phyloP scores from a whole-genome alignment of 1,140 invertebrate genomes.

The Macrobrachium nipponense region DNA sequence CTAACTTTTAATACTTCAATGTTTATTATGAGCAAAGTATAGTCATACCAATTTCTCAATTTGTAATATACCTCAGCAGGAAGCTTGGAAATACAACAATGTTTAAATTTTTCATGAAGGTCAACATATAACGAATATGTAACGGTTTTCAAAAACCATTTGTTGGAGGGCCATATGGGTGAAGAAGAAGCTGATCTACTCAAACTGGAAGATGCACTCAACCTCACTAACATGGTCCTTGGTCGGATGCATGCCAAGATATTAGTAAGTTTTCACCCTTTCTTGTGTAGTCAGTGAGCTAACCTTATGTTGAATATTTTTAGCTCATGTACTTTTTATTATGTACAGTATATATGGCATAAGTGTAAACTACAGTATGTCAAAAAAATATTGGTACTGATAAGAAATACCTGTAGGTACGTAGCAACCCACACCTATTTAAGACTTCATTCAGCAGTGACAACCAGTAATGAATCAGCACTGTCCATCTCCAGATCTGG shows the following conservation, averaged over 20 bases:
- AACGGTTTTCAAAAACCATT: conserved; percentile 78
- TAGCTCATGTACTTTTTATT: background rate
- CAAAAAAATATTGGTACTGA: too few species aligned
- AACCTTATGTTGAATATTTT: background rate
- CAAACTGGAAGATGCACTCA: conserved; percentile 80
- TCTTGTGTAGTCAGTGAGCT: conserved; percentile 61
- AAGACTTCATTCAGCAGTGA: too few species aligned
- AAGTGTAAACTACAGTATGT: too few species aligned
- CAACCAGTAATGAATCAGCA: too few species aligned
- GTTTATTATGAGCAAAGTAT: too few species aligned
- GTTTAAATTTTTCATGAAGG: conserved; percentile 67
- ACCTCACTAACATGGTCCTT: conserved; percentile 81
- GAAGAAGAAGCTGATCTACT: conserved; percentile 80
- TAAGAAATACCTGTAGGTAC: too few species aligned
- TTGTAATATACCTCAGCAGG: too few species aligned
- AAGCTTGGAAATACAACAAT: background rate
- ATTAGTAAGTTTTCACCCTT: conserved; percentile 71
- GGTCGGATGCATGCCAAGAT: conserved; percentile 84
- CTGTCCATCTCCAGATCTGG: too few species aligned
- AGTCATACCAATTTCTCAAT: too few species aligned
- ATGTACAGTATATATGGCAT: too few species aligned
- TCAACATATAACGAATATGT: conserved; percentile 80
- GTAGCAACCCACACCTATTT: too few species aligned
- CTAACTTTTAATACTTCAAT: too few species aligned
- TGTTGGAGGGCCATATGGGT: conserved; percentile 79